Base-by-base conservation (phyloP, 2,797 vertebrate genomes). In the Odontamblyopus lacepedii region DNA sequence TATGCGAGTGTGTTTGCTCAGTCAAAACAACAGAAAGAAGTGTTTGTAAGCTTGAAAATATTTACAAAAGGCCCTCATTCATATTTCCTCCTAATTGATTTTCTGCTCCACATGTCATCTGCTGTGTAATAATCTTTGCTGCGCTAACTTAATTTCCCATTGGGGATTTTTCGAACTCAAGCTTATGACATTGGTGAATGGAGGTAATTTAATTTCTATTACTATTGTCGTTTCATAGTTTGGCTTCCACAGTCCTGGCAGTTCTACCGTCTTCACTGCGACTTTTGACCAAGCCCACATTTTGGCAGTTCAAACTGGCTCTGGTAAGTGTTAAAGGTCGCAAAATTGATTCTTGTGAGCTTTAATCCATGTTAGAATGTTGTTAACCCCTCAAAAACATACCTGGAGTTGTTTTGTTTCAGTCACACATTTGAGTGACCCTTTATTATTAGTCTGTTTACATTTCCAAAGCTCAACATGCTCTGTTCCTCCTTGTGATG, bases 241-340 rank as follows among this genome's bases (percentile, higher is more conserved):
- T 96, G 71, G 94, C 87, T 67, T 89, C 93, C 67, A 99, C 98
- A 1, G 83, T 98, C 72, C 84, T 98, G 83, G 95, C 95, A 27
- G 78, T 94, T 61, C 89, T 98, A 41, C 98, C 97, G 3, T 92
- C 95, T 23, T 98, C 95, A 67, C 53, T 98, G 78, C 96, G 95
- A 82, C 83, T 99, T 48, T 88, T 94, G 9, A 89, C 85, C 2
- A 95, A 93, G 80, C 97, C 98, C 15, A 96, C 95, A 26, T 87
- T 96, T 71, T 93, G 92, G 92, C 94, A 95, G 66, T 97, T 99
- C 81, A 97, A 93, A 86, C 93, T 97, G 38, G 90, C 96, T 60
- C 85, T 99, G 96, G 98, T 99, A 91, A 96, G 97, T 93, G 19
- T 18, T 29, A 38, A 38, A 38, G 35, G 35, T 38, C 9, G 35